These are phyloP conservation scores for Benitochromis conjunctus DNA, from an alignment of 2,113 vertebrate species.

Conservation along the genomic window DNA sequence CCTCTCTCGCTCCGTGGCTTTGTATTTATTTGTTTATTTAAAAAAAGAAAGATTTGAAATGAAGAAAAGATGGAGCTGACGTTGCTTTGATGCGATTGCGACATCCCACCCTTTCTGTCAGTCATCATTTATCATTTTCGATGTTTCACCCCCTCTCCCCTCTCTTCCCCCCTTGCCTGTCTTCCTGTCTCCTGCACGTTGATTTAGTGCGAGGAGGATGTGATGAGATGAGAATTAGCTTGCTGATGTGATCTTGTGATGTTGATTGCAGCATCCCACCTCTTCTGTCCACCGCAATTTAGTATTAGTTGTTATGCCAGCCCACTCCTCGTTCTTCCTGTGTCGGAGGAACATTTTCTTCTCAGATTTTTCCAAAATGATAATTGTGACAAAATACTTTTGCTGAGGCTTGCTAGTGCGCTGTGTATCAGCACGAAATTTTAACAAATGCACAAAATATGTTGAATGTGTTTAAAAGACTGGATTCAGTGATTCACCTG, in stretches of 20 bases:
- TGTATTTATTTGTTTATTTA: neutral
- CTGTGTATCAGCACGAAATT: neutral
- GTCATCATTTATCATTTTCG: neutral
- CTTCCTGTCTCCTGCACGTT: neutral
- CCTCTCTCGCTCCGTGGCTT: neutral
- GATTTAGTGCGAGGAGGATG: neutral
- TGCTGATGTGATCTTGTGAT: neutral
- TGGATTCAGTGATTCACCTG: neutral
- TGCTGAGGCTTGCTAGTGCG: neutral
- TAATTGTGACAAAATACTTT: neutral
- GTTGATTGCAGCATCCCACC: conserved; percentile 13
- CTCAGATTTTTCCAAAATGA: neutral
- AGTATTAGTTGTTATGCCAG: neutral
- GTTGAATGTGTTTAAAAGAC: neutral
- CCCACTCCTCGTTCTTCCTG: neutral
- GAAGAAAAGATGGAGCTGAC: neutral
- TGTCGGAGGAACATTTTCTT: neutral
- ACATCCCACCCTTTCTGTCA: neutral
- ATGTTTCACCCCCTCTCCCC: neutral
- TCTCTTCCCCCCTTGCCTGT: neutral
- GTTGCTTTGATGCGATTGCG: neutral
- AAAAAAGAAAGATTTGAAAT: neutral
- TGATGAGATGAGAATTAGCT: conserved; percentile 2
- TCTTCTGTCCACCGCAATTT: neutral
- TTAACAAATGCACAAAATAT: neutral